These are phyloP conservation scores for Gallinago undulata DNA, from an alignment of 2,113 vertebrate species.

Conservation along the genomic window DNA sequence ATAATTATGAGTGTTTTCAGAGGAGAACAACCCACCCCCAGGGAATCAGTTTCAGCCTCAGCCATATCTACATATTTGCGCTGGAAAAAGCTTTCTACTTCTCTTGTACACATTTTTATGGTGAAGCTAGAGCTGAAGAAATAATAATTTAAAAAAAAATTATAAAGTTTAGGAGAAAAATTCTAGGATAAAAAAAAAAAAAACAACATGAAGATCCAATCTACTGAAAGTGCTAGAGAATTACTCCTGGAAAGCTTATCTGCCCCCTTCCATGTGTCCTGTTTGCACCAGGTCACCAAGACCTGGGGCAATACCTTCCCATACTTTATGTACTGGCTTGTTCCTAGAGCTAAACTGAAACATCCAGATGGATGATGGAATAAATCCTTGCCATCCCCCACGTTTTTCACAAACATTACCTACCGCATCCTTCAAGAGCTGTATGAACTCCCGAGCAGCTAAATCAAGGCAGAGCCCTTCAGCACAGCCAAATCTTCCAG, in stretches of 20 bases:
- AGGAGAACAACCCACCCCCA: neutral
- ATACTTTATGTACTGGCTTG: neutral
- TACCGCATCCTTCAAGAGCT: neutral
- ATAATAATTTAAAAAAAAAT: neutral
- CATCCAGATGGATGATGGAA: neutral
- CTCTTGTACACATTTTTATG: neutral
- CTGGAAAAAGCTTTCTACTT: neutral
- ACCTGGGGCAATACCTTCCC: neutral
- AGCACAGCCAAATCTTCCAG: neutral
- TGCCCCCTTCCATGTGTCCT: neutral
- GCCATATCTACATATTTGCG: neutral
- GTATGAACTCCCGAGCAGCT: rapidly evolving
- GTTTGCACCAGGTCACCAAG: neutral
- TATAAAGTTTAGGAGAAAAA: neutral
- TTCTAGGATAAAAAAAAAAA: neutral
- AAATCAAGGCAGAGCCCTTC: neutral
- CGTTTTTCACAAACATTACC: neutral
- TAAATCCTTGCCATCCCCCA: neutral
- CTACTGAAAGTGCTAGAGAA: neutral
- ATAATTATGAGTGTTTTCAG: neutral
- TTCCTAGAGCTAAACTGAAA: neutral
- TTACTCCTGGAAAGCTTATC: neutral
- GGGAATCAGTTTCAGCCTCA: neutral
- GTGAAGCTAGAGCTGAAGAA: neutral
- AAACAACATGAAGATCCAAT: neutral